Evolutionary conservation across 2,888 invertebrate species (phyloP).

Genomic region (Drosophila emarginata): DNA sequence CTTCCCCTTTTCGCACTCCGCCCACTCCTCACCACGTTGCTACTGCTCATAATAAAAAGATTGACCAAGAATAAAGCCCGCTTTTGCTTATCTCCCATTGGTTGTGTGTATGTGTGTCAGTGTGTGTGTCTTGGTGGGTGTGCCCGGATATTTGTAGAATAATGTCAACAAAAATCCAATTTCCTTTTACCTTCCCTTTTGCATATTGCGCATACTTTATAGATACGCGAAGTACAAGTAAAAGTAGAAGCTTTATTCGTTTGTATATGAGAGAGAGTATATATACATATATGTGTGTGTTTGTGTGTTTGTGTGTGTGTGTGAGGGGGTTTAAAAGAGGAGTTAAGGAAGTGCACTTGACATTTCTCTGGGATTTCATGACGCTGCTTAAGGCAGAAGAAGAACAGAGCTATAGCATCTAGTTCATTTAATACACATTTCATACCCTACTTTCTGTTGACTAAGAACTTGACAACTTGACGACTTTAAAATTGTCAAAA

Average conservation of each 20-base stretch:
- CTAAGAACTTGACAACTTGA: neutral
- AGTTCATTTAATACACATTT: neutral
- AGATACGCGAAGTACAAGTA: constrained; percentile 16
- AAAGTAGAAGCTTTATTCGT: constrained; percentile 11
- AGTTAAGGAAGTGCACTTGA: constrained; percentile 49
- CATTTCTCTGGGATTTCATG: constrained; percentile 42
- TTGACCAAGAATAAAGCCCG: constrained; percentile 12
- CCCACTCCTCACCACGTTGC: neutral
- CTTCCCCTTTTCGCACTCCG: too few species aligned
- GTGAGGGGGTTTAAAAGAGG: neutral
- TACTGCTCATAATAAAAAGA: neutral
- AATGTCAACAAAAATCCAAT: constrained; percentile 77
- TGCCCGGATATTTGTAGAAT: constrained; percentile 71
- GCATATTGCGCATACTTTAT: constrained; percentile 40
- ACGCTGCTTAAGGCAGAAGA: constrained; percentile 8
- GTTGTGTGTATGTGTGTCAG: constrained; percentile 2
- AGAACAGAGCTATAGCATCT: constrained; percentile 6
- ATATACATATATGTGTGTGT: too few species aligned
- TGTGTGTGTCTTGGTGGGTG: constrained; percentile 7
- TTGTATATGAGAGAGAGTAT: neutral
- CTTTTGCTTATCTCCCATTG: constrained; percentile 18
- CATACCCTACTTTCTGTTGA: neutral
- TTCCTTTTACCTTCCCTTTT: constrained; percentile 71
- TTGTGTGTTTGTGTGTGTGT: too few species aligned
- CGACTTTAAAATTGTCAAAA: neutral